Evolutionary conservation across 2,113 vertebrate genomes (phyloP).

Genomic region (Todiramphus saurophagus): DNA sequence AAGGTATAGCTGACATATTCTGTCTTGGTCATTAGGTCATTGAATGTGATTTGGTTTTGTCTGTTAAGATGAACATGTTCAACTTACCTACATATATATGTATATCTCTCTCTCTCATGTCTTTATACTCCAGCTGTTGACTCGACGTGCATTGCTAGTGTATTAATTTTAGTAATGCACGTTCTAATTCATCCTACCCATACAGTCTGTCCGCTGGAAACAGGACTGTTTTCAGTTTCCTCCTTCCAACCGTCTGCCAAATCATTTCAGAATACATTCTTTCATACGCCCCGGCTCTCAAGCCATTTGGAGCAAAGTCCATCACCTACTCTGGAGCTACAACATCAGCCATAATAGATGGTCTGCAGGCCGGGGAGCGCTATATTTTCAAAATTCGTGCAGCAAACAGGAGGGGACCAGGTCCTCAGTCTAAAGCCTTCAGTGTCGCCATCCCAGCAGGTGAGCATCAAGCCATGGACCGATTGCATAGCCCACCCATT

Average conservation of each 20-base stretch:
- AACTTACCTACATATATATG: neutral
- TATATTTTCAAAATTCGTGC: slow-evolving; percentile 98
- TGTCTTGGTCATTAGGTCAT: neutral
- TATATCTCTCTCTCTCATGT: neutral
- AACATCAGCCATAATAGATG: slow-evolving; percentile 88
- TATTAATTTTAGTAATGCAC: slow-evolving; percentile 73
- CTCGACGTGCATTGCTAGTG: slow-evolving; percentile 58
- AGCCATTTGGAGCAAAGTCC: slow-evolving; percentile 95
- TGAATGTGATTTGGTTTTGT: neutral
- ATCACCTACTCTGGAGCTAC: slow-evolving; percentile 85
- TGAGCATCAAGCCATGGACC: slow-evolving; percentile 66
- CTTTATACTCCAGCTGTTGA: slow-evolving; percentile 57
- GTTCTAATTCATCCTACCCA: slow-evolving; percentile 75
- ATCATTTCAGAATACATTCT: slow-evolving; percentile 94
- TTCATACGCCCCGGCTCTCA: slow-evolving; percentile 96
- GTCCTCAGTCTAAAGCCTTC: slow-evolving; percentile 94
- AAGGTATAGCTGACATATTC: neutral
- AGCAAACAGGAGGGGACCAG: slow-evolving; percentile 90
- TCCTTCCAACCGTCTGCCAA: slow-evolving; percentile 81
- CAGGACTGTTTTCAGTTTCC: slow-evolving; percentile 75
- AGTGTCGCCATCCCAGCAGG: slow-evolving; percentile 87
- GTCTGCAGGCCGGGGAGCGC: slow-evolving; percentile 90
- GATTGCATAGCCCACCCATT: neutral
- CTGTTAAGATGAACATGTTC: neutral
- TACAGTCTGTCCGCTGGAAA: slow-evolving; percentile 74